Evolutionary conservation across 2,113 vertebrate genomes (phyloP).

Genomic region (Bothrops jararaca): DNA sequence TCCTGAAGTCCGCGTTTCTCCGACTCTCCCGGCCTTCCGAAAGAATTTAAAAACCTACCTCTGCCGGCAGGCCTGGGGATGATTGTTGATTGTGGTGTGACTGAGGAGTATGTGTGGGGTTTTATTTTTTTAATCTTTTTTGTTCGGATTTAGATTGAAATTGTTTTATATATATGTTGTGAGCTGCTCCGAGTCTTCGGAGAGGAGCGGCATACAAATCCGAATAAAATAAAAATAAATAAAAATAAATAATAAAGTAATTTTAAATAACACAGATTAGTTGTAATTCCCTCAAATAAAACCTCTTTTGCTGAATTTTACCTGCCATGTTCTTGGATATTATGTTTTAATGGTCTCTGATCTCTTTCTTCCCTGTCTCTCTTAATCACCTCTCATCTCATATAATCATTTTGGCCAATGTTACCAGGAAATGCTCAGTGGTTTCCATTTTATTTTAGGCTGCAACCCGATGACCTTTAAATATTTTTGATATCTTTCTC

Average conservation of each 20-base stretch:
- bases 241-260: background rate
- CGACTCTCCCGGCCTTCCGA: no score
- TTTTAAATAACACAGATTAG: background rate
- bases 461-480: background rate
- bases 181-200: no score
- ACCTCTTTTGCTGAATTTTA: background rate
- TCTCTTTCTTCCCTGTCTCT: background rate
- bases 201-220: no score
- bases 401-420: background rate
- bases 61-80: no score
- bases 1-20: no score
- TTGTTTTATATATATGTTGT: no score
- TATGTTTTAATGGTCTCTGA: background rate
- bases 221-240: no score
- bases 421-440: background rate
- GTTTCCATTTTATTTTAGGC: background rate
- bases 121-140: no score
- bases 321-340: background rate
- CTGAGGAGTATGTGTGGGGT: no score
- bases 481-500: background rate
- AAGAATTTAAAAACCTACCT: no score
- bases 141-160: no score
- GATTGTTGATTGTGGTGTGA: no score
- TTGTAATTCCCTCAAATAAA: background rate
- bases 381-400: background rate